Conservation (phyloP, 2,888 invertebrate genomes). For the Nebria salina region DNA sequence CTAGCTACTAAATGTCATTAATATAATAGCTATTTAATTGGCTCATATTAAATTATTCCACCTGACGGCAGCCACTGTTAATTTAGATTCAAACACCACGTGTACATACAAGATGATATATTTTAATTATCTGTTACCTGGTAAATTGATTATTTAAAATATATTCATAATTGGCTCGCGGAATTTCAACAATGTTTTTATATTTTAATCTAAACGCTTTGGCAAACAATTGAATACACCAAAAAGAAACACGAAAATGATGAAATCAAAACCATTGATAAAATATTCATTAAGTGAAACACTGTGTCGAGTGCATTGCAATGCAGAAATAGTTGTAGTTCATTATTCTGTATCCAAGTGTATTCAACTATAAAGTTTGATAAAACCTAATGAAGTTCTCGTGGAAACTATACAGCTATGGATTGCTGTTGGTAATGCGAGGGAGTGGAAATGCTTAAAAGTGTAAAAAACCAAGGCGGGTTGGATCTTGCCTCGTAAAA, state of each 20-base stretch:
- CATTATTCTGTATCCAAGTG: neutral
- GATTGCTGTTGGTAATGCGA: neutral
- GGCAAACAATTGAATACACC: neutral
- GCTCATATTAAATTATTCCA: no score
- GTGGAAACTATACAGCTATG: neutral
- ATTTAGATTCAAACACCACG: no score
- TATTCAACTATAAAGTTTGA: neutral
- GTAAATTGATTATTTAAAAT: no score
- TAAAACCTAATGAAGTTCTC: neutral
- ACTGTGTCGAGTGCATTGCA: neutral
- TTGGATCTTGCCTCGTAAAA: conserved; percentile 13
- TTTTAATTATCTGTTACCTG: no score
- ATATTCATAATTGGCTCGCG: no score
- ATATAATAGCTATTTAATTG: no score
- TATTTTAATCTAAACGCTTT: neutral
- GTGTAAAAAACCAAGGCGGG: neutral
- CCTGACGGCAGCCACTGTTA: no score
- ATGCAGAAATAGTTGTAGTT: neutral
- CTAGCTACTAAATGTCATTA: no score
- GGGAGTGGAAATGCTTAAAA: no score
- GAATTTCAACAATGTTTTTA: neutral
- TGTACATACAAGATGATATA: no score
- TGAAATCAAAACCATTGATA: neutral
- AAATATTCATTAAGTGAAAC: neutral
- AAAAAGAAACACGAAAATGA: neutral